These are phyloP conservation scores for Theristus sp. DNA, from an alignment of 2,888 invertebrate species.

Conservation along the genomic window DNA sequence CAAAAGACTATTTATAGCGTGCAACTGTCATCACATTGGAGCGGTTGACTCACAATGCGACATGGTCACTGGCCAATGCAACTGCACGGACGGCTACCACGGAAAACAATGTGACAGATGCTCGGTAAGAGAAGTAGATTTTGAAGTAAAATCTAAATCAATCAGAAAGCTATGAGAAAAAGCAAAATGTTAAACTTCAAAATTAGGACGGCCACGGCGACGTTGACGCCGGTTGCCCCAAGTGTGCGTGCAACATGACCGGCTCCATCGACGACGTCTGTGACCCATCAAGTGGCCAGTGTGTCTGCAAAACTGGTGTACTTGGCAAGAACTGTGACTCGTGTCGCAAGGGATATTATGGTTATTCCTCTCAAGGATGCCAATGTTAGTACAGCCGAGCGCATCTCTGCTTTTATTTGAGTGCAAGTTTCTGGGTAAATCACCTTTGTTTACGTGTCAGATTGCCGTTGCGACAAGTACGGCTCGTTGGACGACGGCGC, in stretches of 20 bases:
- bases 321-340: slow-evolving; percentile 30
- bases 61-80: slow-evolving; percentile 37
- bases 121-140: slow-evolving; percentile 8
- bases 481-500: slow-evolving; percentile 14
- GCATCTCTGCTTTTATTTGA: not conserved
- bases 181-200: too few relatives aligned
- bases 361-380: slow-evolving; percentile 26
- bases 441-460: too few relatives aligned
- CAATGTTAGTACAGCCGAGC: slow-evolving; percentile 11
- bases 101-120: slow-evolving; percentile 34
- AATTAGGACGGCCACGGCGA: slow-evolving; percentile 48
- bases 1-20: slow-evolving; percentile 34
- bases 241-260: slow-evolving; percentile 42
- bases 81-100: slow-evolving; percentile 31
- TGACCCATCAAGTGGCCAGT: slow-evolving; percentile 31
- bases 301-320: slow-evolving; percentile 32
- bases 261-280: slow-evolving; percentile 27
- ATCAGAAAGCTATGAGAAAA: too few relatives aligned
- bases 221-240: slow-evolving; percentile 52
- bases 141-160: too few relatives aligned
- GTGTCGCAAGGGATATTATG: slow-evolving; percentile 28
- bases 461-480: slow-evolving; percentile 24
- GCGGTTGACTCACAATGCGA: slow-evolving; percentile 53
- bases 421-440: too few relatives aligned
- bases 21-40: slow-evolving; percentile 57